Evolutionary conservation across 37 sponge, comb jelly and placozoan species (phyloP).

Genomic region (Ephydatia muelleri): DNA sequence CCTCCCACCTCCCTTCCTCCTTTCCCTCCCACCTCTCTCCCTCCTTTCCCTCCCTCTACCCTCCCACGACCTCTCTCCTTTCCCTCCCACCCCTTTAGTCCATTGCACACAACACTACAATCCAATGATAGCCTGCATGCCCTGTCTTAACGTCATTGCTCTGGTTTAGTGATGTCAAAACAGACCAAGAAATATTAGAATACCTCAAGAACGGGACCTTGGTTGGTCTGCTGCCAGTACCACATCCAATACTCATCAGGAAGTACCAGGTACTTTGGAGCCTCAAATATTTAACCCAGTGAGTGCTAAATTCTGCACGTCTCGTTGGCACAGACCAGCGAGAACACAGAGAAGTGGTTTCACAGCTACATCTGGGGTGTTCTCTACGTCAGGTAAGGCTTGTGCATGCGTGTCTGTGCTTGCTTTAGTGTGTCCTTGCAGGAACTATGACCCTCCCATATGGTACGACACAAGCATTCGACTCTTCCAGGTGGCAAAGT

Average conservation of each 20-base stretch:
- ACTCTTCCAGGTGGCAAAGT: conserved; percentile 75
- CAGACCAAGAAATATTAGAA: conserved; percentile 86
- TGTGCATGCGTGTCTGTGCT: neutral
- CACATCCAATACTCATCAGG: conserved; percentile 95
- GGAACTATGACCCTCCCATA: conserved; percentile 89
- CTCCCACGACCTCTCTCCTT: no score
- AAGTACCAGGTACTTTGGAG: conserved; percentile 92
- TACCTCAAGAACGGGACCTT: conserved; percentile 95
- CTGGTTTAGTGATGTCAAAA: conserved; percentile 59
- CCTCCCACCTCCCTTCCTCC: neutral
- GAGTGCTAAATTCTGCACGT: neutral
- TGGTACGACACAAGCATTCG: conserved; percentile 90
- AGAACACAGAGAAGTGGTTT: conserved; percentile 89
- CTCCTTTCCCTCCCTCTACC: no score
- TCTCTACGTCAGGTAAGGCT: conserved; percentile 82
- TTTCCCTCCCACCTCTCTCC: no score
- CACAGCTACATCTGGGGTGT: conserved; percentile 96
- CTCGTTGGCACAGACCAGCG: conserved; percentile 63
- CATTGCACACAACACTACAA: no score
- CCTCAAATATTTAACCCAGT: neutral
- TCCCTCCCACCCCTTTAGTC: no score
- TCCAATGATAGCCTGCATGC: no score
- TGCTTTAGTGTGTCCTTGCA: conserved; percentile 10
- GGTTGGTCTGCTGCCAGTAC: conserved; percentile 94
- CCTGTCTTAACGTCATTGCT: neutral